A percentile compares a stretch with the other conserved stretches of the same genome.
These are phyloP conservation scores for Mimas tiliae DNA, from an alignment of 2,888 invertebrate species.

Conservation along the genomic window DNA sequence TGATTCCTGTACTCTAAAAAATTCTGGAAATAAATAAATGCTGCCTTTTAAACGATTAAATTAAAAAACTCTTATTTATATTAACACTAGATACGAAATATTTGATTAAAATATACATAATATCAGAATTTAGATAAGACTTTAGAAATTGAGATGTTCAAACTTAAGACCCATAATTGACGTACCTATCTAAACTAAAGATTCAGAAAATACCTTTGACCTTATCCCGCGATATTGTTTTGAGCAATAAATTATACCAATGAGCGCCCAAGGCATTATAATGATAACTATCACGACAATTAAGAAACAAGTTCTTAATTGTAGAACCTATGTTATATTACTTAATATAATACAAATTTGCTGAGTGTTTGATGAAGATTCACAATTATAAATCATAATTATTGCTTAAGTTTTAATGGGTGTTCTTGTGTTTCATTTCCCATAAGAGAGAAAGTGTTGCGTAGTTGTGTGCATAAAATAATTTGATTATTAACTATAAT, in stretches of 20 bases:
- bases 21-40: no score
- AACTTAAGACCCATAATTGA: neutral
- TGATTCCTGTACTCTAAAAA: no score
- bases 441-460: neutral
- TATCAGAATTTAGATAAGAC: no score
- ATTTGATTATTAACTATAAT: no score
- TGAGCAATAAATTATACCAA: neutral
- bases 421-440: constrained; percentile 15
- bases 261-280: neutral
- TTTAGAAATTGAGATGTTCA: no score
- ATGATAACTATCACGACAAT: constrained; percentile 12
- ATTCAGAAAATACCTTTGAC: neutral
- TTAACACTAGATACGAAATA: no score
- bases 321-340: neutral
- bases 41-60: no score
- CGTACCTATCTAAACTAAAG: neutral
- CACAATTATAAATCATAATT: constrained; percentile 19
- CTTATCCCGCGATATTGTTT: neutral
- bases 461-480: neutral
- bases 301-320: constrained; percentile 9
- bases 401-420: constrained; percentile 14
- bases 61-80: no score
- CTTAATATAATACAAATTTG: neutral
- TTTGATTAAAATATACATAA: no score
- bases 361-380: constrained; percentile 10